Evolutionary conservation across 2,113 vertebrate genomes (phyloP).

Genomic region (Pachypanchax playfairii): DNA sequence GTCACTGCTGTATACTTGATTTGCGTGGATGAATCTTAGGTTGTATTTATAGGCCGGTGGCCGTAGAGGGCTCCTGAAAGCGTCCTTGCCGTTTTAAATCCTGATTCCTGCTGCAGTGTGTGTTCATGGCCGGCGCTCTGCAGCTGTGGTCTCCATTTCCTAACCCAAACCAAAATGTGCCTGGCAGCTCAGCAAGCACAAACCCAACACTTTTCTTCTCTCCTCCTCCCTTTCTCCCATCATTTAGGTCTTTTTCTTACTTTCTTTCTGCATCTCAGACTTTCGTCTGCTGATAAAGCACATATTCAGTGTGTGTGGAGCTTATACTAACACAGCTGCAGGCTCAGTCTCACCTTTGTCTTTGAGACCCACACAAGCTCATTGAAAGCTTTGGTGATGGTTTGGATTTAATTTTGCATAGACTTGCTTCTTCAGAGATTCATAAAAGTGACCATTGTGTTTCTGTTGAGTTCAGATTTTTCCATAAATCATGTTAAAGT

Average conservation of each 20-base stretch:
- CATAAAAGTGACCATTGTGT: not conserved
- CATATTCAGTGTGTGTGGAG: constrained; percentile 46
- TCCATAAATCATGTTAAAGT: not conserved
- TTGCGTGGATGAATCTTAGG: constrained; percentile 13
- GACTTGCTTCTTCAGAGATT: not conserved
- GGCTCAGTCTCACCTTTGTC: constrained; percentile 36
- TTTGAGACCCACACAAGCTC: constrained; percentile 9
- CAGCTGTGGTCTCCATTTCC: constrained; percentile 55
- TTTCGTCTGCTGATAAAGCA: constrained; percentile 67
- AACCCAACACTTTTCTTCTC: constrained; percentile 43
- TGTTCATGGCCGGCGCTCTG: constrained; percentile 11
- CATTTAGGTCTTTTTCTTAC: constrained; percentile 21
- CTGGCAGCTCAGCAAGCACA: constrained; percentile 45
- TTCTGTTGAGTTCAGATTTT: not conserved
- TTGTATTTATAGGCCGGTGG: constrained; percentile 38
- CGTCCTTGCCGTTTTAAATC: constrained; percentile 9
- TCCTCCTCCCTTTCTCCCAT: constrained; percentile 18
- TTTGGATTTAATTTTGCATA: constrained; percentile 15
- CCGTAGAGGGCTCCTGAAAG: constrained; percentile 7
- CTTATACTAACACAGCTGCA: constrained; percentile 75
- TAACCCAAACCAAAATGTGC: constrained; percentile 52
- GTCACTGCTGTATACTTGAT: not conserved
- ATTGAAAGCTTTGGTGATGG: constrained; percentile 12
- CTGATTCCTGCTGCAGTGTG: constrained; percentile 23
- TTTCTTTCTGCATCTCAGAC: constrained; percentile 22